A percentile compares a stretch with the other conserved stretches of the same genome.
Conservation (phyloP, 2,888 invertebrate genomes). For the Drosophila meridionalis region DNA sequence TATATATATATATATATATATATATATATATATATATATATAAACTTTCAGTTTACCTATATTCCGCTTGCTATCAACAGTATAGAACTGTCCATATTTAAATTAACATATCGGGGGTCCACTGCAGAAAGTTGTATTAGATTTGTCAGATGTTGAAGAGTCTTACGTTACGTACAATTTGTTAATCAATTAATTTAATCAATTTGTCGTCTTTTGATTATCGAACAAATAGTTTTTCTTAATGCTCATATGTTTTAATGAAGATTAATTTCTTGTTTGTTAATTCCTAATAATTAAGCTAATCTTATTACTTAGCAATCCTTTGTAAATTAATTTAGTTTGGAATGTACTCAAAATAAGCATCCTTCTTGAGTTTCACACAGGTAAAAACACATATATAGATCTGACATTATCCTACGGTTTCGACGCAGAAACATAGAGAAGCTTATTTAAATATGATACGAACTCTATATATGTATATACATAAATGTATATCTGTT, state of each 20-base stretch:
- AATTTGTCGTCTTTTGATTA: background rate
- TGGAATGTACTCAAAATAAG: background rate
- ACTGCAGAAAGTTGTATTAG: background rate
- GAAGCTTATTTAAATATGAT: background rate
- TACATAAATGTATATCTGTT: background rate
- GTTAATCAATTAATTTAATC: background rate
- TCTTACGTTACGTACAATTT: background rate
- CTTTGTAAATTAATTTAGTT: no score
- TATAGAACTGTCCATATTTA: conserved; percentile 41
- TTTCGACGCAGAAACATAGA: background rate
- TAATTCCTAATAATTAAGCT: background rate
- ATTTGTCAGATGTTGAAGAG: no score
- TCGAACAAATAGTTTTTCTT: background rate
- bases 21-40: conserved; percentile 29
- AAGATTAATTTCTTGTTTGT: background rate
- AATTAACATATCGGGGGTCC: background rate
- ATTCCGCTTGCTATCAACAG: conserved; percentile 16
- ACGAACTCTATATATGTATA: background rate
- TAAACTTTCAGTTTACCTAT: conserved; percentile 2
- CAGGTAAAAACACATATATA: background rate
- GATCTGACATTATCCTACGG: background rate
- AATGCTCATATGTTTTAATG: background rate
- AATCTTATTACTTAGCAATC: background rate
- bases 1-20: conserved; percentile 22
- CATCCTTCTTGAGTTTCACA: background rate